Evolutionary conservation across 2,888 invertebrate genomes (phyloP).

Genomic region (Heteromurus nitidus): DNA sequence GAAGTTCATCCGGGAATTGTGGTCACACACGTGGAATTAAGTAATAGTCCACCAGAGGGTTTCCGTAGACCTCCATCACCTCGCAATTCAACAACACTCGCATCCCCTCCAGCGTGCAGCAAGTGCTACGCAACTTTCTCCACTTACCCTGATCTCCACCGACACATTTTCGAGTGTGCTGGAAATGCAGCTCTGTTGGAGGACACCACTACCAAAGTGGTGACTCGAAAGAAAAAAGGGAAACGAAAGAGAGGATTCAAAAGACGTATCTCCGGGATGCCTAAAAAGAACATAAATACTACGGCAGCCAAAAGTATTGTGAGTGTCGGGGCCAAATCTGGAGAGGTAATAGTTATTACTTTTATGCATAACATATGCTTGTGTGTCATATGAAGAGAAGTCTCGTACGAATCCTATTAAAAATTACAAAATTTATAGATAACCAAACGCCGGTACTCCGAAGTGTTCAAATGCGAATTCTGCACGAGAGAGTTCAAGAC

Average conservation of each 20-base stretch:
- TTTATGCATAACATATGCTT: background rate
- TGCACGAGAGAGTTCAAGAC: constrained; percentile 73
- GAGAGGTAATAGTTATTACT: constrained; percentile 36
- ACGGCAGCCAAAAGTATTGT: too few species aligned
- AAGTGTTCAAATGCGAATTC: constrained; percentile 73
- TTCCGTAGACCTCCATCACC: constrained; percentile 45
- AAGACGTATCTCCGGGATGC: constrained; percentile 69
- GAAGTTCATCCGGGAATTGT: constrained; percentile 72
- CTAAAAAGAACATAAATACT: constrained; percentile 50
- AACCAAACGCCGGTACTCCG: constrained; percentile 65
- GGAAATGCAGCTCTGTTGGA: constrained; percentile 71
- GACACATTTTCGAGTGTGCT: constrained; percentile 73
- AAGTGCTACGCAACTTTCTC: constrained; percentile 70
- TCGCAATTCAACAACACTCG: constrained; percentile 3
- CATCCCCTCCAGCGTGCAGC: constrained; percentile 67
- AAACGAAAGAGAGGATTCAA: constrained; percentile 72
- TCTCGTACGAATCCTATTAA: too few species aligned
- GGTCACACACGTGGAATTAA: constrained; percentile 72
- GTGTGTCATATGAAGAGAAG: too few species aligned
- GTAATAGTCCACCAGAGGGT: constrained; percentile 48
- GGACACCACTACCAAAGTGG: constrained; percentile 43
- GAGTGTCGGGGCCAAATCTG: constrained; percentile 33
- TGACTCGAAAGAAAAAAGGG: constrained; percentile 61
- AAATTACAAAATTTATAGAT: too few species aligned
- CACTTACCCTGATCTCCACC: constrained; percentile 70